Evolutionary conservation across 2,113 vertebrate species (phyloP).

Genomic region (Zosterops hypoxanthus): DNA sequence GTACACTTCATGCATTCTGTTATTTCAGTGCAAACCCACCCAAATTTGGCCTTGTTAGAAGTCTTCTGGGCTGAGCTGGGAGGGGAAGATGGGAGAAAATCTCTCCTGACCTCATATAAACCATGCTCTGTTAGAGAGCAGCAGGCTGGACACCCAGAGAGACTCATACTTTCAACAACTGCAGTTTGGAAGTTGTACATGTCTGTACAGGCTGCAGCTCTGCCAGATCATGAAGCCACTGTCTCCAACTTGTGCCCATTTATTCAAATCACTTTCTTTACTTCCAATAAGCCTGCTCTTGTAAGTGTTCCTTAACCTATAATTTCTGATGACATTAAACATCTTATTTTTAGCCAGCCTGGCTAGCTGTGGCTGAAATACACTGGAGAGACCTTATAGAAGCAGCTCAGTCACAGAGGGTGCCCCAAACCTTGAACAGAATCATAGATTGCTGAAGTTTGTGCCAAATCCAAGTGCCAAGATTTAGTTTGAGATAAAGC

Average conservation of each 20-base stretch:
- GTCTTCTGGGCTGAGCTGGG: background rate
- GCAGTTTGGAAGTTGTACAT: background rate
- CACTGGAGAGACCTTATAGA: background rate
- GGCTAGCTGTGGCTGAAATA: background rate
- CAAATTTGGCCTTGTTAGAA: slow-evolving; percentile 48
- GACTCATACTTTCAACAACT: background rate
- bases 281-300: background rate
- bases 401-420: background rate
- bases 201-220: background rate
- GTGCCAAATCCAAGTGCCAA: background rate
- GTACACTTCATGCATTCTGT: background rate
- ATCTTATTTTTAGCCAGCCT: background rate
- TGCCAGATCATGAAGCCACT: background rate
- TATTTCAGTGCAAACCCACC: slow-evolving; percentile 33
- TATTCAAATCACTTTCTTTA: background rate
- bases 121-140: slow-evolving; percentile 5
- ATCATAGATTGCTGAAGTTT: background rate
- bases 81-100: background rate
- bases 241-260: background rate
- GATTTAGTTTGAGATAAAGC: background rate
- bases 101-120: slow-evolving; percentile 49
- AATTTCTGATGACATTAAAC: background rate
- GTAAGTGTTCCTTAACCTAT: background rate
- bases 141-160: slow-evolving; percentile 2
- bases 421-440: background rate